These are phyloP conservation scores for Anoplolepis gracilipes DNA, from an alignment of 1,140 invertebrate species.

Conservation along the genomic window DNA sequence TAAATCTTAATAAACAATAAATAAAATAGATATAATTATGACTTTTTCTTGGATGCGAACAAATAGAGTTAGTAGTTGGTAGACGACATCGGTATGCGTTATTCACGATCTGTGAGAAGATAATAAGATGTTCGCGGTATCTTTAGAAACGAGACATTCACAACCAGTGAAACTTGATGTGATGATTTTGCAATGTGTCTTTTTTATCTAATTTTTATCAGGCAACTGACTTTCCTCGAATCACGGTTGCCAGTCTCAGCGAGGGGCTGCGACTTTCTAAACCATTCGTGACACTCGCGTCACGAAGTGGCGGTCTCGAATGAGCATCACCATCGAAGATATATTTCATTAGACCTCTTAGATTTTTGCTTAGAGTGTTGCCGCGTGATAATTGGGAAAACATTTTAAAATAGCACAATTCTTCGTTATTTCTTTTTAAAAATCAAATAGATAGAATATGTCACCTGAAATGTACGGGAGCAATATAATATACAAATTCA, in stretches of 20 bases:
- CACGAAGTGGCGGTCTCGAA: constrained; percentile 27
- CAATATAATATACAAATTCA: background rate
- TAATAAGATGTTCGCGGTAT: constrained; percentile 1
- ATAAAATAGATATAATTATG: background rate
- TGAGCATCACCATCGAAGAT: constrained; percentile 6
- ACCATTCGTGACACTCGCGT: constrained; percentile 59
- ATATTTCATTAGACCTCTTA: constrained; percentile 13
- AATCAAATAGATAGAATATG: background rate
- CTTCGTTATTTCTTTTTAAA: background rate
- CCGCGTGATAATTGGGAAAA: background rate
- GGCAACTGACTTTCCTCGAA: constrained; percentile 44
- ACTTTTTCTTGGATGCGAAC: background rate
- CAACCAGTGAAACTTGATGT: constrained; percentile 50
- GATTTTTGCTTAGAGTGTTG: background rate
- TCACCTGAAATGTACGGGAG: background rate
- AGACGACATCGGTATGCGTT: background rate
- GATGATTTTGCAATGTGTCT: constrained; percentile 49
- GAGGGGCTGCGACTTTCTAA: constrained; percentile 54
- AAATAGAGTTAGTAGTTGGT: background rate
- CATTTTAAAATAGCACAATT: background rate
- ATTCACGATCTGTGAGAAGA: background rate
- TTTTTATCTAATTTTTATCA: constrained; percentile 51
- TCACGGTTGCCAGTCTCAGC: constrained; percentile 35
- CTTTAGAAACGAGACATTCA: constrained; percentile 38
- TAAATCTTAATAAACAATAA: background rate